Evolutionary conservation across 2,113 vertebrate species (phyloP).

Genomic region (Himantopus leucocephalus): DNA sequence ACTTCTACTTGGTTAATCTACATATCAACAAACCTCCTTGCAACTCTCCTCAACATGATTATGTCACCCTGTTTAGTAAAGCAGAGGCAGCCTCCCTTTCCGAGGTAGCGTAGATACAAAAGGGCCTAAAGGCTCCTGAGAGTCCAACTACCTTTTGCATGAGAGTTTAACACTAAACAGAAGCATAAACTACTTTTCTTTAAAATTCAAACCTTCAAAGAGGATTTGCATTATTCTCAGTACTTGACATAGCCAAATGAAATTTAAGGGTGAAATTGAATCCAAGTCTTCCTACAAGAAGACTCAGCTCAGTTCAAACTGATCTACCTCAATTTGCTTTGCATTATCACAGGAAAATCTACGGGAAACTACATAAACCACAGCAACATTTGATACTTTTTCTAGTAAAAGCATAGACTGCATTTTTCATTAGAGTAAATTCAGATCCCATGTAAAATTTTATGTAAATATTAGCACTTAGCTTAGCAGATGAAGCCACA

Average conservation of each 20-base stretch:
- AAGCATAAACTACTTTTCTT: neutral
- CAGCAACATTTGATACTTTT: neutral
- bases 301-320: neutral
- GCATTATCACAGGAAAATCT: neutral
- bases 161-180: neutral
- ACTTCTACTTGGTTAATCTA: neutral
- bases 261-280: neutral
- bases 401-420: neutral
- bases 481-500: neutral
- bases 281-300: neutral
- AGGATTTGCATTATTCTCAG: neutral
- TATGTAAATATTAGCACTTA: neutral
- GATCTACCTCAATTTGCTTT: neutral
- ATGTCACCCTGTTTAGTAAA: neutral
- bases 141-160: neutral
- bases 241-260: neutral
- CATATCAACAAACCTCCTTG: neutral
- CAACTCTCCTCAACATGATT: neutral
- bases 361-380: neutral
- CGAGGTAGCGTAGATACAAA: neutral
- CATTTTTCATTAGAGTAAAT: neutral
- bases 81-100: neutral
- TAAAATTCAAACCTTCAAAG: neutral
- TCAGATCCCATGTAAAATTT: neutral
- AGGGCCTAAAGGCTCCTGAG: neutral